Evolutionary conservation across 2,113 vertebrate genomes (phyloP).

Genomic region (Platysternon megacephalum): DNA sequence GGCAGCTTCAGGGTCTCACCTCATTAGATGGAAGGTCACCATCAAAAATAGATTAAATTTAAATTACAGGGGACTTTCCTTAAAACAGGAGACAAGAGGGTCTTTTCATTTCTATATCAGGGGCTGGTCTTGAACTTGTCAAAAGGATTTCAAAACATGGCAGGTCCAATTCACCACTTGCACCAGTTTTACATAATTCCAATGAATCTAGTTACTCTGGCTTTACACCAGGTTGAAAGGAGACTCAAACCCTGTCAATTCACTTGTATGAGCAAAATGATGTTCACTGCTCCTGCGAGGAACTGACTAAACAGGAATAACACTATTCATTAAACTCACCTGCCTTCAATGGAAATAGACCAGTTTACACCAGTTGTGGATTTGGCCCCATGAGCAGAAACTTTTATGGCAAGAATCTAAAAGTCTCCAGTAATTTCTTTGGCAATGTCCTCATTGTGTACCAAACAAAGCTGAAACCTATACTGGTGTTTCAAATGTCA

Average conservation of each 20-base stretch:
- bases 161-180: not conserved
- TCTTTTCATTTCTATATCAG: rapidly evolving
- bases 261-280: rapidly evolving
- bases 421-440: not conserved
- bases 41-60: not conserved
- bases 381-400: conserved; percentile 11
- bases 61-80: not conserved
- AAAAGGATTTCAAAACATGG: not conserved
- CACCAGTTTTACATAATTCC: rapidly evolving
- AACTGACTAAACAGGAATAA: not conserved
- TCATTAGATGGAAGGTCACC: not conserved
- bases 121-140: not conserved
- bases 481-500: conserved; percentile 14
- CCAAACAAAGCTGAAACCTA: conserved; percentile 12
- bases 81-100: not conserved
- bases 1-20: not conserved
- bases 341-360: conserved; percentile 7
- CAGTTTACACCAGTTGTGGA: not conserved
- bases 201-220: rapidly evolving
- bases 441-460: conserved; percentile 1
- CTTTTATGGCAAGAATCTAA: not conserved
- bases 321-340: not conserved
- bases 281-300: not conserved
- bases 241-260: not conserved
- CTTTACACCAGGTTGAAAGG: rapidly evolving